Evolutionary conservation across 2,797 vertebrate species (phyloP).

Genomic region (Spinus pinus): DNA sequence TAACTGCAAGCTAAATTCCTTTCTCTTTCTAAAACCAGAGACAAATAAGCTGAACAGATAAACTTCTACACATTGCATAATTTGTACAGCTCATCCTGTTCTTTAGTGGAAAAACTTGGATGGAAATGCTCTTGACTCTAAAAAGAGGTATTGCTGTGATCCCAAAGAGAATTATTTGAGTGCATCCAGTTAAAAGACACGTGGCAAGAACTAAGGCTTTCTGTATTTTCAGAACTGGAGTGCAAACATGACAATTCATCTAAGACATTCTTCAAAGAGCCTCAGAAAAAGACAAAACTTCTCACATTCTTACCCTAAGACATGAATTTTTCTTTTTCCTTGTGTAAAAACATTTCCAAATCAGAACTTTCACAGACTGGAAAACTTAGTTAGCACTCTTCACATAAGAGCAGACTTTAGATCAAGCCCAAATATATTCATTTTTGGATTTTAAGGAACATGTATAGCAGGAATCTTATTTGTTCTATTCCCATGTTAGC

Average conservation of each 20-base stretch:
- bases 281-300: neutral
- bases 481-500: neutral
- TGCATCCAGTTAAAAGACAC: neutral
- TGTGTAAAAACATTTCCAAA: constrained; percentile 7
- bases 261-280: constrained; percentile 8
- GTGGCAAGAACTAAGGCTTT: neutral
- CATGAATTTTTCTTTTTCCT: neutral
- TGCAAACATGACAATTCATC: neutral
- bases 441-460: constrained; percentile 52
- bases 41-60: neutral
- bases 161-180: neutral
- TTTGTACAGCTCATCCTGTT: neutral
- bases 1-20: neutral
- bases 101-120: neutral
- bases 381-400: constrained; percentile 29
- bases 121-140: neutral
- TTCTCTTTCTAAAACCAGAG: neutral
- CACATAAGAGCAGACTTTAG: constrained; percentile 22
- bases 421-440: constrained; percentile 13
- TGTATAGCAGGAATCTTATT: neutral
- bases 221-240: neutral
- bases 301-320: neutral
- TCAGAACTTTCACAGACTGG: neutral
- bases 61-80: neutral
- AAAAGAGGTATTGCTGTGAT: neutral